These are phyloP conservation scores for Mellivora capensis DNA, from an alignment of 2,113 vertebrate genomes.

Conservation along the genomic window DNA sequence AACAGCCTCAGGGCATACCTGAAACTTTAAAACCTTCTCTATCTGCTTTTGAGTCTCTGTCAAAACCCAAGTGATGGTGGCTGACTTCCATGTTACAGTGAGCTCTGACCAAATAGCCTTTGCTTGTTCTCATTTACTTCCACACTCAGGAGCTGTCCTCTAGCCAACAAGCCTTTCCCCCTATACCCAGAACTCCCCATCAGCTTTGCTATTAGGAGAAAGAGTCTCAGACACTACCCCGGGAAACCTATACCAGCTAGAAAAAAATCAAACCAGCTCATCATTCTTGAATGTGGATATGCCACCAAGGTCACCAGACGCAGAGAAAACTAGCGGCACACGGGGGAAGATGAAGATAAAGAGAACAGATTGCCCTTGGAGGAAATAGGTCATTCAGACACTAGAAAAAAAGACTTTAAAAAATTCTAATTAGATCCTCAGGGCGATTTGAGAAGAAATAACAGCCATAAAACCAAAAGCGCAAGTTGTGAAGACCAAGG, in stretches of 20 bases:
- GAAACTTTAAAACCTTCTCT: background rate
- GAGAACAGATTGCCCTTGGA: conserved; percentile 23
- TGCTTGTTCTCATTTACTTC: background rate
- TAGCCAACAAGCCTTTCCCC: background rate
- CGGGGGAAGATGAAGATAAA: background rate
- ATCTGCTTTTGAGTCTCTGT: background rate
- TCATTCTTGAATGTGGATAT: background rate
- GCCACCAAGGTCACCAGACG: background rate
- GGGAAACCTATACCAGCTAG: background rate
- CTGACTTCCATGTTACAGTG: background rate
- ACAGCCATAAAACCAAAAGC: conserved; percentile 1
- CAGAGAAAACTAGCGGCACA: background rate
- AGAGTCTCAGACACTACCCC: background rate
- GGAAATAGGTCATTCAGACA: background rate
- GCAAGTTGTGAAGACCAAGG: background rate
- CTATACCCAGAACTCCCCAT: background rate
- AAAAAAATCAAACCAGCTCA: background rate
- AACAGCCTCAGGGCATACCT: background rate
- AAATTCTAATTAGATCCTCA: conserved; percentile 1
- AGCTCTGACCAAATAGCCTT: background rate
- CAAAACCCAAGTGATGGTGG: background rate
- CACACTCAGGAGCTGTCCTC: background rate
- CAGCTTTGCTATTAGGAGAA: background rate
- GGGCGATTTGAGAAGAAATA: conserved; percentile 27
- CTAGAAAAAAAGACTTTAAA: background rate